These are phyloP conservation scores for Neomonachus schauinslandi DNA, from an alignment of 2,113 vertebrate species.

Conservation along the genomic window DNA sequence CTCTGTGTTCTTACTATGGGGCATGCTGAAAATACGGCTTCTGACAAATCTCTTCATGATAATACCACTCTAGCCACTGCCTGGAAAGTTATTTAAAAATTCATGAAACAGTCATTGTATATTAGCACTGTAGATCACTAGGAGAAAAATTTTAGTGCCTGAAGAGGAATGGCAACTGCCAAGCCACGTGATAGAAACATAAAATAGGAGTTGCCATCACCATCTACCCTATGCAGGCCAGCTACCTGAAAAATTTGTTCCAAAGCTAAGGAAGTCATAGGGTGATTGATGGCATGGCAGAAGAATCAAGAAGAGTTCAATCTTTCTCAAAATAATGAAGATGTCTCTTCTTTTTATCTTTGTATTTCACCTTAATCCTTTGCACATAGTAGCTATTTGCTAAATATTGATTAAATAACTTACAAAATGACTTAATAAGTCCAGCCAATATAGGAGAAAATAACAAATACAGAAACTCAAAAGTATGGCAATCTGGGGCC, in stretches of 20 bases:
- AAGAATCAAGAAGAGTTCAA: neutral
- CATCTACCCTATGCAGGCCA: neutral
- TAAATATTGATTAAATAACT: neutral
- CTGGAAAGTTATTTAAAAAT: neutral
- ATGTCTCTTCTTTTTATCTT: neutral
- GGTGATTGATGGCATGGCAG: neutral
- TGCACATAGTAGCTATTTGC: neutral
- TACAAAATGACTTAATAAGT: neutral
- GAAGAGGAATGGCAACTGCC: neutral
- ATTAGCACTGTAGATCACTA: neutral
- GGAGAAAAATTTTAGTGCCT: neutral
- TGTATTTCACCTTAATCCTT: neutral
- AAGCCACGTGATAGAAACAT: neutral
- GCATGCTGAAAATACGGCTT: neutral
- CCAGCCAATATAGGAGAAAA: neutral
- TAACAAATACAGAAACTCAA: neutral
- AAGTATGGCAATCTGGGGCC: neutral
- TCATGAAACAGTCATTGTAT: neutral
- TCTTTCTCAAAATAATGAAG: constrained; percentile 11
- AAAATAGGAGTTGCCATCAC: neutral
- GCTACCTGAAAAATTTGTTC: neutral
- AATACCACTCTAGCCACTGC: neutral
- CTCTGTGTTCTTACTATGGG: neutral
- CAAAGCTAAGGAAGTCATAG: neutral
- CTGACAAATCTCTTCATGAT: neutral